Base-by-base conservation (phyloP, 2,888 invertebrate species). In the Rhyacophila evoluta region DNA sequence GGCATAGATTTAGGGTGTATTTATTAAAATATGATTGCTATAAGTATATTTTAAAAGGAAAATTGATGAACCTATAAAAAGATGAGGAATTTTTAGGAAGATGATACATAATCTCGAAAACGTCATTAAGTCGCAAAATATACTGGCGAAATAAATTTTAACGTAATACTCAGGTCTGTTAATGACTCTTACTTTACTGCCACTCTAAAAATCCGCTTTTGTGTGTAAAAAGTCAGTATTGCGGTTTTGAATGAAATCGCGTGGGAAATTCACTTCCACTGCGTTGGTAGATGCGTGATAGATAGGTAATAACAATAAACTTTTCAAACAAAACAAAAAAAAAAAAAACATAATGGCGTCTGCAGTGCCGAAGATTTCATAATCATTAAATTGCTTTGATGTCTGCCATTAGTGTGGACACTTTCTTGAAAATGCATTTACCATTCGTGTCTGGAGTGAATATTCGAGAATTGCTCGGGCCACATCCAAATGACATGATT, bases 191-290 rank as follows among this genome's bases (percentile, higher is more conserved):
- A n/a, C n/a, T n/a, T n/a, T n/a, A n/a, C n/a, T 39, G 39, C 15
- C 55, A 19, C 55, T 55, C 4, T 8, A 25, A 19, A 55, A 1
- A 19, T 55, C 8, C 19, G 25, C 19, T 10, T 15, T 19, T 55
- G 25, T 55, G 19, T 25, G 19, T 55, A 6, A 55, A 19, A 55
- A 4, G 29, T 15, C 10, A 55, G 15, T 10, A 19, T 70, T 74
- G 80, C 73, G 75, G 74, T 73, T 73, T 72, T 81, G 81, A 79
- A 78, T 78, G 78, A 79, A 81, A 76, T 81, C 36, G 78, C 79
- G 81, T 81, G 81, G 81, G 81, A 81, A 80, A 71, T 67, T 69
- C 37, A 79, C 81, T 81, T 81, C 81, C 81, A 77, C 68, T 74
- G 76, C 74, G 74, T 72, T 38, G 75, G 78, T 28, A 41, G 76